phyloP scores from a whole-genome alignment of 2,797 vertebrate genomes.

The Todus mexicanus region DNA sequence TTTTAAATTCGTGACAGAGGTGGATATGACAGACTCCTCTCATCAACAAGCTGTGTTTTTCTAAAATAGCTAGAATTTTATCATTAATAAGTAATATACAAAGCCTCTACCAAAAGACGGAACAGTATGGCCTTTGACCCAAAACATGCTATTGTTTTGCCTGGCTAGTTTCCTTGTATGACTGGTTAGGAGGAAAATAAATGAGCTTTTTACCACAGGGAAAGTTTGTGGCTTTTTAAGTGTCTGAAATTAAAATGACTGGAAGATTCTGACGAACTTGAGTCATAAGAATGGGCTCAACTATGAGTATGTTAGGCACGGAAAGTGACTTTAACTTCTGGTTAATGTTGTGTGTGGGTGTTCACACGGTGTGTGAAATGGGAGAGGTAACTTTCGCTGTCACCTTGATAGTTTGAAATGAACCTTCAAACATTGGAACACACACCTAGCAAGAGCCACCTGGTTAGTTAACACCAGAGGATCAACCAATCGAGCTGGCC shows the following conservation, averaged over 20 bases:
- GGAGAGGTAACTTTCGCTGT: neutral
- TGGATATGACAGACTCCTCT: neutral
- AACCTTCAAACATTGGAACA: neutral
- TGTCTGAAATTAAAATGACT: neutral
- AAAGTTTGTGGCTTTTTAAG: neutral
- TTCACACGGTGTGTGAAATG: neutral
- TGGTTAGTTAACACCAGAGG: too few species aligned
- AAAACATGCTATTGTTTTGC: neutral
- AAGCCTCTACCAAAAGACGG: neutral
- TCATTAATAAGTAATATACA: constrained; percentile 11
- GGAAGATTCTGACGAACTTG: neutral
- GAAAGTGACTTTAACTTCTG: neutral
- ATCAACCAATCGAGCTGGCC: too few species aligned
- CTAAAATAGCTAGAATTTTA: constrained; percentile 3
- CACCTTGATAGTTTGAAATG: neutral
- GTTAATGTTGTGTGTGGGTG: neutral
- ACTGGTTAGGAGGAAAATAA: neutral
- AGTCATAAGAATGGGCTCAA: neutral
- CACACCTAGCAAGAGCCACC: too few species aligned
- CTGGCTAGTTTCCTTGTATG: neutral
- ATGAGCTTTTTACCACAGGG: neutral
- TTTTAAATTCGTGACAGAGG: neutral
- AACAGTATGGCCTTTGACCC: neutral
- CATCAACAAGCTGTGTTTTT: neutral
- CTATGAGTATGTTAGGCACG: neutral